Evolutionary conservation across 1,140 invertebrate genomes (phyloP).

Genomic region (Calycopis cecrops): DNA sequence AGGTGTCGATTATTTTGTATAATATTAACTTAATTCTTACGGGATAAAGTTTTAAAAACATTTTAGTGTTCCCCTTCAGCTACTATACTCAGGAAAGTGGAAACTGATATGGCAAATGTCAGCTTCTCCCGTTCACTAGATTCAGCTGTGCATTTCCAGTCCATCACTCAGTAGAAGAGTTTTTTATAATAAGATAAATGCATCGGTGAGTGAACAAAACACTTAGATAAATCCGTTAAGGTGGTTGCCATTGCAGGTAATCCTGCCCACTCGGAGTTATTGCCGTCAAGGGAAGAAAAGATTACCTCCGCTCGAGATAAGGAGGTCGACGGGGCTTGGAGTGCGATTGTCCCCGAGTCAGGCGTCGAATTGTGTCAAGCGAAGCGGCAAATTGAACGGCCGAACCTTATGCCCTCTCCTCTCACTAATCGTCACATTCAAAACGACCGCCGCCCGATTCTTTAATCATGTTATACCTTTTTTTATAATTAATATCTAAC

Average conservation of each 20-base stretch:
- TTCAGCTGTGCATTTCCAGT: no score
- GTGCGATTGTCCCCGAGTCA: conserved; percentile 74
- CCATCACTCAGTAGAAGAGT: no score
- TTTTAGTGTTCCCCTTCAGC: no score
- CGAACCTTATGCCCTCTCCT: conserved; percentile 66
- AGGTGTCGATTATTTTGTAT: no score
- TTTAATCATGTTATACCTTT: conserved; percentile 2
- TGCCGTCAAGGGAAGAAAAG: conserved; percentile 73
- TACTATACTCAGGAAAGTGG: no score
- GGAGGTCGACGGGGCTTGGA: conserved; percentile 71
- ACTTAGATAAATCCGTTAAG: conserved; percentile 67
- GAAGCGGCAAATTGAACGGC: conserved; percentile 74
- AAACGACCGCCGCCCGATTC: conserved; percentile 57
- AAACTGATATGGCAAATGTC: no score
- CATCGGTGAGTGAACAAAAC: conserved; percentile 49
- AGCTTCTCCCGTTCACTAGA: no score
- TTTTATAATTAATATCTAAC: no score
- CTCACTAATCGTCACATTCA: conserved; percentile 68
- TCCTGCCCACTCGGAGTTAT: conserved; percentile 74
- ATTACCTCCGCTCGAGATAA: conserved; percentile 73
- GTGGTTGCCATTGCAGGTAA: conserved; percentile 69
- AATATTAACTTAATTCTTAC: no score
- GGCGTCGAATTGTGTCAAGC: conserved; percentile 74
- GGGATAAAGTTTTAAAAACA: no score
- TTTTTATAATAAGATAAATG: conserved; percentile 23